Evolutionary conservation across 2,888 invertebrate species (phyloP).

Genomic region (Crepidodera aurea): DNA sequence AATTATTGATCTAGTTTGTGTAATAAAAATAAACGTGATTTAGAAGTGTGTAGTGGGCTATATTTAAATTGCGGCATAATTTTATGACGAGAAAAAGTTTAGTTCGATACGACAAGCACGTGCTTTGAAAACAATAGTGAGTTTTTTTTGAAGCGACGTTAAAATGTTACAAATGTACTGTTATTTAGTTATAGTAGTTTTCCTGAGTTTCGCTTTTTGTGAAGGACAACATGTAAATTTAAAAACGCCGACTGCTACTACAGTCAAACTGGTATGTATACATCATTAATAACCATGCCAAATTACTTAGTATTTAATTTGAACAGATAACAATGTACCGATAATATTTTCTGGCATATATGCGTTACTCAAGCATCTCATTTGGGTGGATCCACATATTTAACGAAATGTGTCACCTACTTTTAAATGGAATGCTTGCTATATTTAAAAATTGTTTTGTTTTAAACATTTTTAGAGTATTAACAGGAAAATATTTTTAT

Average conservation of each 20-base stretch:
- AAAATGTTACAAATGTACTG: neutral
- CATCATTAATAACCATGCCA: neutral
- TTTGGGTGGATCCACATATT: neutral
- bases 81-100: neutral
- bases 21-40: conserved; percentile 13
- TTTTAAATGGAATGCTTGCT: no score
- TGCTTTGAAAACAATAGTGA: neutral
- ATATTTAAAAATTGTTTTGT: no score
- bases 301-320: neutral
- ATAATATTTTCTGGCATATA: neutral
- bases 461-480: no score
- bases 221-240: conserved; percentile 17
- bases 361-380: neutral
- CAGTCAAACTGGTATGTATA: conserved; percentile 5
- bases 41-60: conserved; percentile 7
- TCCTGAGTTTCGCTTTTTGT: conserved; percentile 2
- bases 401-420: no score
- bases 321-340: neutral
- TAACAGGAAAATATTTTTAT: no score
- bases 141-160: neutral
- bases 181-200: neutral
- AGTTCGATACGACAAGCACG: neutral
- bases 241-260: neutral
- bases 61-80: neutral
- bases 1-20: conserved; percentile 5